Base-by-base conservation (phyloP, 2,888 invertebrate genomes). In the Brassicogethes aeneus region DNA sequence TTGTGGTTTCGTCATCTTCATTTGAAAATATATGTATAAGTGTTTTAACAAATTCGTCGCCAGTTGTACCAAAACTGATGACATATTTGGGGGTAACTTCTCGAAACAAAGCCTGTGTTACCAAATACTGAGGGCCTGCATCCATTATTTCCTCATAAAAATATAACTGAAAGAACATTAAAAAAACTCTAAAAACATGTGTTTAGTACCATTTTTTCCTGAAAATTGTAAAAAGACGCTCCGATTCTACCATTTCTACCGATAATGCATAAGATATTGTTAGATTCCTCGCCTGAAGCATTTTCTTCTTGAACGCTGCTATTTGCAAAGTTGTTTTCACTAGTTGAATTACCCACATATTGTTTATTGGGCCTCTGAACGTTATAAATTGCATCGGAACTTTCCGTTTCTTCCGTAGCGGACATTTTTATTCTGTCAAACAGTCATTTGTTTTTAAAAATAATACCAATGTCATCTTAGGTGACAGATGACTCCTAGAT, bases 141-240 rank as follows among this genome's bases (percentile, higher is more conserved):
- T 87, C 86, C 13, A 74, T 66, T 44, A 78, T 74, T 64, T 87
- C 86, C 47, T 81, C 76, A 54, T 86, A 71, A 36, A 85, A 68
- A 58, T 73, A 74, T 2, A 87, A 59, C 75, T 82, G 55, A 30
- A 59, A 54, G 47, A 46, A 37, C 29, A 37, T 12, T 7, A 23
- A 23, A 23, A 7, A 7, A 23, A 23, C 10, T 7, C 5, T 7
- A 5, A 10, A 23, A 10, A 23, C 23, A 5, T 23, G 23, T 7
- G 23, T 5, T 5, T 23, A 5, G 53, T 61, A 79, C 80, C 68
- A 81, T 77, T 48, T 78, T 77, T 2, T 79, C 78, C 39, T 74
- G 72, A 23, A 78, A 62, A 50, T 79, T 79, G 66, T 80, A 88
- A 62, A 76, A 81, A 0, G 86, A 82, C 13, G 82, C 82, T n/a